These are phyloP conservation scores for Metridium senile DNA, from an alignment of 92 coral and sea anemone species.

Conservation along the genomic window DNA sequence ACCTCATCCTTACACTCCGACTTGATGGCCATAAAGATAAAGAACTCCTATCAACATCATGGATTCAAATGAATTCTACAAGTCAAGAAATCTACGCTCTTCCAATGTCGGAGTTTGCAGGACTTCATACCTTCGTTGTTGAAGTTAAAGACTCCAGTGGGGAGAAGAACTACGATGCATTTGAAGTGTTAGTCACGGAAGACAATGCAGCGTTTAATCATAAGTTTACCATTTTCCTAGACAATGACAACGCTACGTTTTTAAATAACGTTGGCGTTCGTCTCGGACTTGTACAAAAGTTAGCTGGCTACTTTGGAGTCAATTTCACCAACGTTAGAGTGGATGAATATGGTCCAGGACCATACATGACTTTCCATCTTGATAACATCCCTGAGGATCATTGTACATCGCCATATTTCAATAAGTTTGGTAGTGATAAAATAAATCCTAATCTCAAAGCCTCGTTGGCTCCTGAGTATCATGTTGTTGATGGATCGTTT, in stretches of 20 bases:
- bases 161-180: constrained; percentile 59
- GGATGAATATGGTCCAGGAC: constrained; percentile 63
- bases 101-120: constrained; percentile 54
- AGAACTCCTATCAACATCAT: constrained; percentile 38
- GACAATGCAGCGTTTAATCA: constrained; percentile 63
- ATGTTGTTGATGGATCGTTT: constrained; percentile 59
- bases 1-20: constrained; percentile 50
- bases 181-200: constrained; percentile 59
- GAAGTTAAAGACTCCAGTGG: constrained; percentile 72
- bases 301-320: constrained; percentile 67
- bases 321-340: constrained; percentile 72
- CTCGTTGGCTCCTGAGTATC: constrained; percentile 66
- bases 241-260: constrained; percentile 69
- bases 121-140: constrained; percentile 66
- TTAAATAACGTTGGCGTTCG: constrained; percentile 70
- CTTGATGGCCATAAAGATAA: constrained; percentile 28
- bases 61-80: constrained; percentile 62
- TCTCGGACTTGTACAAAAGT: constrained; percentile 57
- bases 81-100: constrained; percentile 76
- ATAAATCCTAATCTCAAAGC: constrained; percentile 59
- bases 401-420: constrained; percentile 33
- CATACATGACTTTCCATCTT: constrained; percentile 69
- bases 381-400: constrained; percentile 64
- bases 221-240: constrained; percentile 59
- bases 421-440: constrained; percentile 43